Percentiles rank a stretch among this genome's conserved stretches.
phyloP scores from a whole-genome alignment of 37 sponge, comb jelly and placozoan genomes.

The Chondrilla cf. caribensis region DNA sequence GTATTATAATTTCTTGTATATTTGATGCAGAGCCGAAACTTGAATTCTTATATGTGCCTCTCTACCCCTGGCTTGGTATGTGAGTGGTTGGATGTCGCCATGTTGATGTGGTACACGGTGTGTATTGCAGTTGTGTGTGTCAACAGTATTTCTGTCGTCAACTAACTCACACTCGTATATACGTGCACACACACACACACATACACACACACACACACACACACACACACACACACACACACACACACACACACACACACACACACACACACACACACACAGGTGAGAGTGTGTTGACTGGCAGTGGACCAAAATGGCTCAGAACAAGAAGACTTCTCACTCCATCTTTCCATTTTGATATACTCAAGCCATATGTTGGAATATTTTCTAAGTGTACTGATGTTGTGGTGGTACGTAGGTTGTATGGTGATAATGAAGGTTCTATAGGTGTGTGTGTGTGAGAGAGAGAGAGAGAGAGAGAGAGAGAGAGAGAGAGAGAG shows the following conservation, averaged over 20 bases:
- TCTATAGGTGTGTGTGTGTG: no score
- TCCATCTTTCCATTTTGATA: conserved; percentile 86
- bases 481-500: no score
- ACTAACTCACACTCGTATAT: not conserved
- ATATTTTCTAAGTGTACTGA: conserved; percentile 11
- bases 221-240: no score
- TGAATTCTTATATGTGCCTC: conserved; percentile 34
- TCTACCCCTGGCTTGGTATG: conserved; percentile 73
- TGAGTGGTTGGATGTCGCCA: not conserved
- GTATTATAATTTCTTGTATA: not conserved
- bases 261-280: not conserved
- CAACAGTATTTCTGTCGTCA: not conserved
- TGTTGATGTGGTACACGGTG: no score
- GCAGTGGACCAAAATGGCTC: conserved; percentile 66
- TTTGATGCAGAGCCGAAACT: conserved; percentile 63
- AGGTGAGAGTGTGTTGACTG: conserved; percentile 75
- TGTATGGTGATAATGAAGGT: no score
- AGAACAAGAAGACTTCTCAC: conserved; percentile 76
- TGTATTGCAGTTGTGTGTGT: no score
- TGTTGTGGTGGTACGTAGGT: conserved; percentile 31
- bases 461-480: conserved; percentile 8
- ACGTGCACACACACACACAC: no score
- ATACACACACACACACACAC: no score
- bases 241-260: no score
- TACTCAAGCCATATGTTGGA: conserved; percentile 64